A percentile compares a stretch with the other conserved stretches of the same genome.
Conservation (phyloP, 2,888 invertebrate species). For the Monopis laevigella region DNA sequence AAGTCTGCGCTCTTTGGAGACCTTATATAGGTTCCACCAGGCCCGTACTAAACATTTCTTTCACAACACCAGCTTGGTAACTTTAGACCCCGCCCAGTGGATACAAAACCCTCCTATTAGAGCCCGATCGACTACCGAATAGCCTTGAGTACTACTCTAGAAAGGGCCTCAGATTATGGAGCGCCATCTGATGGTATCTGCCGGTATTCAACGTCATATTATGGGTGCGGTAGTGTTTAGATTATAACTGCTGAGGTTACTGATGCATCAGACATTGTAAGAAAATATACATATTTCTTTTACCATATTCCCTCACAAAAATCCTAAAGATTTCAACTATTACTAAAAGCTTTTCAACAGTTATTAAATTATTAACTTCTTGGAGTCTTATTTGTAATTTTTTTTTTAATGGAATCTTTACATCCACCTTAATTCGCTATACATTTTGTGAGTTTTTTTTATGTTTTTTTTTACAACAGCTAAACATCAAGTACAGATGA, state of each 20-base stretch:
- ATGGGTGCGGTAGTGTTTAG: not conserved
- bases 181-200: conserved; percentile 17
- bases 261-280: not conserved
- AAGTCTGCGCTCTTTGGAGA: too few relatives aligned
- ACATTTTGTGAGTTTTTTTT: too few relatives aligned
- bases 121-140: conserved; percentile 47
- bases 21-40: not conserved
- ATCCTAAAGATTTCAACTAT: too few relatives aligned
- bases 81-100: conserved; percentile 41
- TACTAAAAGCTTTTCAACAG: too few relatives aligned
- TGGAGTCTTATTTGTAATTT: too few relatives aligned
- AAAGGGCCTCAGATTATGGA: conserved; percentile 28
- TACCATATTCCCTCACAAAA: too few relatives aligned
- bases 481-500: too few relatives aligned
- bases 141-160: conserved; percentile 49
- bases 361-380: too few relatives aligned
- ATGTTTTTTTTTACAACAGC: too few relatives aligned
- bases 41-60: conserved; percentile 4
- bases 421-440: too few relatives aligned
- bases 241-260: not conserved
- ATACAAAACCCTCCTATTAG: conserved; percentile 49
- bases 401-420: too few relatives aligned
- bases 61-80: conserved; percentile 29
- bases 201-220: not conserved
- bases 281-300: too few relatives aligned